Conservation (phyloP, 2,113 vertebrate species). For the Genyomyrus donnyi region DNA sequence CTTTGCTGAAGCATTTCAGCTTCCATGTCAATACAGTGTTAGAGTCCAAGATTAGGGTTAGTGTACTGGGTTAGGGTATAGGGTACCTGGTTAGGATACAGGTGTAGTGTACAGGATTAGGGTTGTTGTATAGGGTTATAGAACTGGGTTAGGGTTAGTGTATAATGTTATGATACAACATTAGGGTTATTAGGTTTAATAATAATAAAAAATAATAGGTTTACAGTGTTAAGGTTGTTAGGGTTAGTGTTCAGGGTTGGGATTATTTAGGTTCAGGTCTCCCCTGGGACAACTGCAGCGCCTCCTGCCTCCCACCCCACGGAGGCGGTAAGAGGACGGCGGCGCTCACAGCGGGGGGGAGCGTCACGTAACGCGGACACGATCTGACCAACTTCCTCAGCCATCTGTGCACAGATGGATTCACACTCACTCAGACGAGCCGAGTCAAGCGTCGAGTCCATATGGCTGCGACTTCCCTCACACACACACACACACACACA, state of each 20-base stretch:
- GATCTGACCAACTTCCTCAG: conserved; percentile 3
- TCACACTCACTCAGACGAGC: neutral
- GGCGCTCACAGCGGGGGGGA: neutral
- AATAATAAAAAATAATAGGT: neutral
- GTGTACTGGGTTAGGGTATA: neutral
- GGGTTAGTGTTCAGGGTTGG: neutral
- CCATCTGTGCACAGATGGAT: conserved; percentile 10
- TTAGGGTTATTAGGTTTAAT: neutral
- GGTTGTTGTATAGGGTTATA: no score
- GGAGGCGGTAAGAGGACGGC: neutral
- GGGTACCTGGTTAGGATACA: neutral
- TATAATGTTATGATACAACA: neutral
- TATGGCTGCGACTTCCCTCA: neutral
- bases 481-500: neutral
- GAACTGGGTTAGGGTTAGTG: neutral
- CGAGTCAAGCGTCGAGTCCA: neutral
- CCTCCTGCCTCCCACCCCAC: neutral
- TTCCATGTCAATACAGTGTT: neutral
- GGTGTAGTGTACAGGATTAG: neutral
- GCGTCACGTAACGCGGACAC: neutral
- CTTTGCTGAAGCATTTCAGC: no score
- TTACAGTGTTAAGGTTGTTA: neutral
- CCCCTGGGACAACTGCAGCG: neutral
- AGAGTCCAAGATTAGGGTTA: neutral
- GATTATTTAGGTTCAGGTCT: neutral